Percentiles rank a stretch among this genome's conserved stretches.
phyloP scores from a whole-genome alignment of 1,140 invertebrate genomes.

The Drosophila trapezifrons region DNA sequence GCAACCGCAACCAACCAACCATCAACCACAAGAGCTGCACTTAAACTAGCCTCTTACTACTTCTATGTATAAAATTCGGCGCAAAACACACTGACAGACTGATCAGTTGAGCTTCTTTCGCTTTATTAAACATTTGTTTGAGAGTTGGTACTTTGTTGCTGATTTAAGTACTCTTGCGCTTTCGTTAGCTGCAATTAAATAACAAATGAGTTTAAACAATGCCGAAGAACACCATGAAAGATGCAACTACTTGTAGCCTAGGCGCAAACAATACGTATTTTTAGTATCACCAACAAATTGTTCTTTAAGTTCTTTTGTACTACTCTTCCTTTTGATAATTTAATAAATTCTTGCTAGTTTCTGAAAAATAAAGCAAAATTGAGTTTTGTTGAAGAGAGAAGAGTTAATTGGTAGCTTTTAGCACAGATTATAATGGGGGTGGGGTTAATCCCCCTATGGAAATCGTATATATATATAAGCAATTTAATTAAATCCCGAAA shows the following conservation, averaged over 20 bases:
- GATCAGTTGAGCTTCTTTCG: conserved; percentile 15
- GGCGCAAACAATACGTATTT: conserved; percentile 26
- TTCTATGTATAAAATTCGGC: not conserved
- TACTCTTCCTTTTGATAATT: conserved; percentile 56
- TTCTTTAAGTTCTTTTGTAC: conserved; percentile 72
- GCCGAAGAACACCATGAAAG: conserved; percentile 45
- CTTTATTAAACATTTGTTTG: conserved; percentile 11
- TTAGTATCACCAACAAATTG: conserved; percentile 45
- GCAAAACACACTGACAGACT: conserved; percentile 1
- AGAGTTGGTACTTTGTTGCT: conserved; percentile 4
- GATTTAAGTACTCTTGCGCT: conserved; percentile 17
- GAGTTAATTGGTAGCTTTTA: not conserved
- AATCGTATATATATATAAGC: no score
- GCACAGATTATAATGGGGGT: not conserved
- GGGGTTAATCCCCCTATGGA: no score
- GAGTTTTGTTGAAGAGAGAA: not conserved
- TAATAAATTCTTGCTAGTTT: conserved; percentile 66
- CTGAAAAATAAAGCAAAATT: conserved; percentile 49
- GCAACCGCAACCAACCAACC: conserved; percentile 28
- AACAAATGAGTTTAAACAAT: conserved; percentile 18
- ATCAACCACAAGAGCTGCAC: conserved; percentile 30
- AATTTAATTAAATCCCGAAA: not conserved
- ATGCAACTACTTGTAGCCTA: conserved; percentile 27
- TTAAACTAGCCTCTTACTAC: conserved; percentile 12
- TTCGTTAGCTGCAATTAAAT: conserved; percentile 25